Evolutionary conservation across 2,888 invertebrate species (phyloP).

Genomic region (Eupithecia centaureata): DNA sequence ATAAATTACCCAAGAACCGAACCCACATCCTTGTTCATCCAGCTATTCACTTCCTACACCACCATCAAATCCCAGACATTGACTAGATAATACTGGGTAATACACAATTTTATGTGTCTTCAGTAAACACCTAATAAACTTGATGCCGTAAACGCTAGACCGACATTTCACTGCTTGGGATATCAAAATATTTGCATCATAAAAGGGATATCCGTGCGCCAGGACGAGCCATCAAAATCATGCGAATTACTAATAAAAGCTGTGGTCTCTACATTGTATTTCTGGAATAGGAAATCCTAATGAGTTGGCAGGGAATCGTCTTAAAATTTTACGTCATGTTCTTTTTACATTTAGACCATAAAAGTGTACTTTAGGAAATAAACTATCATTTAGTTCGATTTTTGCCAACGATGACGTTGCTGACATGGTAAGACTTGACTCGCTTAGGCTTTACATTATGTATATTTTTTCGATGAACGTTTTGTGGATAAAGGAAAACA

Average conservation of each 20-base stretch:
- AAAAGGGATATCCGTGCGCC: constrained; percentile 16
- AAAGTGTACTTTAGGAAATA: neutral
- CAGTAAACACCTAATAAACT: constrained; percentile 33
- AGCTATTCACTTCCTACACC: constrained; percentile 1
- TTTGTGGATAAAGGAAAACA: too few species aligned
- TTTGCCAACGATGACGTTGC: neutral
- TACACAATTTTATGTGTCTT: constrained; percentile 30
- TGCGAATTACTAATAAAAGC: neutral
- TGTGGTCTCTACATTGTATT: neutral
- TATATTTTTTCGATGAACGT: too few species aligned
- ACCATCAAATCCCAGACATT: constrained; percentile 3
- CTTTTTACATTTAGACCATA: neutral
- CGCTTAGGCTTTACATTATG: too few species aligned
- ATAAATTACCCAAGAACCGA: neutral
- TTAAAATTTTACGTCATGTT: neutral
- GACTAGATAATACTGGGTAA: constrained; percentile 10
- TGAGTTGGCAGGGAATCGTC: neutral
- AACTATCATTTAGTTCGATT: neutral
- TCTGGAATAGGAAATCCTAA: neutral
- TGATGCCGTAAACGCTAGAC: constrained; percentile 29
- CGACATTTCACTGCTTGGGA: constrained; percentile 18
- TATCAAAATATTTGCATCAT: constrained; percentile 33
- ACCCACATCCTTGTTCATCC: neutral
- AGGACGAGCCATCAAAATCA: constrained; percentile 9
- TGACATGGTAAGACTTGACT: too few species aligned